Base-by-base conservation (phyloP, 1,140 invertebrate genomes). In the Harlomillsia oculata region DNA sequence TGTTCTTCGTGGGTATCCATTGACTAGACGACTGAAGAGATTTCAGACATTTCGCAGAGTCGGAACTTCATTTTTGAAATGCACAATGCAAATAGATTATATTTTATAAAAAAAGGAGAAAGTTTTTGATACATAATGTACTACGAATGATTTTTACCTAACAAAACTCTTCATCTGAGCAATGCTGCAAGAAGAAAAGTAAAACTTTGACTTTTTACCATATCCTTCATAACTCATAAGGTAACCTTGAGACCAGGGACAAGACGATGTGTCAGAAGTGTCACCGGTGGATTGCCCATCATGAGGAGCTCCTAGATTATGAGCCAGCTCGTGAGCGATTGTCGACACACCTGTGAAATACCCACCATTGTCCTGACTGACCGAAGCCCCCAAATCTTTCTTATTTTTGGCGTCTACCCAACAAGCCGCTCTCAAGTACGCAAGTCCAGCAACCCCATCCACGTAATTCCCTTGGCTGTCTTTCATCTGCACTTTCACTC, bases 201-300 rank as follows among this genome's bases (percentile, higher is more conserved):
- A 44, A 44, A 60, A 60, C 23, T 60, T 60, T 16, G 34, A 25
- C 28, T 40, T 50, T 5, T 37, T 49, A 6, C 58, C 58, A 26
- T 49, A 39, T 29, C 58, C 52, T 43, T 55, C 46, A 18, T 60
- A 60, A 21, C 58, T 60, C 58, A 60, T 60, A 11, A 60, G 32
- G 29, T 60, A 60, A 9, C 58, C 57, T 6, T 37, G 48, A 21
- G 28, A 32, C 56, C 56, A 58, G 1, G 48, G 30, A 45, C 56
- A 58, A 4, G 30, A 8, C 0, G 29, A 14, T 29, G 56, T 49
- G 16, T 44, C 48, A 29, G 36, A 50, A 26, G 51, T 28, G 13
- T 23, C 25, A 43, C 5, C 37, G 1, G 18, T 23, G 11, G 16
- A 20, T 23, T 53, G 23, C n/a, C 40, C 52, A 36, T 54, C 52